Evolutionary conservation across 2,113 vertebrate genomes (phyloP).

Genomic region (Centropus unirufus): DNA sequence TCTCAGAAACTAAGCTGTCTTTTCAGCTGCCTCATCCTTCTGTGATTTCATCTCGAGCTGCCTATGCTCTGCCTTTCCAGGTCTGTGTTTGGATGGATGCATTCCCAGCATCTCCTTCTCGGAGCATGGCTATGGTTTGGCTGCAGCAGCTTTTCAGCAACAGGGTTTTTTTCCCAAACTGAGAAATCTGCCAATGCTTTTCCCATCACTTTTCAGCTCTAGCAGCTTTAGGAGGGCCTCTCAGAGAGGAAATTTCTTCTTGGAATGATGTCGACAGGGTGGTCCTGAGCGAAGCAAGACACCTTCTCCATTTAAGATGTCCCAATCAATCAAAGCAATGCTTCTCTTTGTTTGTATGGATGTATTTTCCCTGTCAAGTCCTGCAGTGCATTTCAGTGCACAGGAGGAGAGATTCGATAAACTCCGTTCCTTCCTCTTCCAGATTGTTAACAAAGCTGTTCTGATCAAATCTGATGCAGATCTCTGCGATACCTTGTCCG

Average conservation of each 20-base stretch:
- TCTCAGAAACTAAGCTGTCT: neutral
- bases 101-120: neutral
- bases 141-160: neutral
- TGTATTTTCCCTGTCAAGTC: neutral
- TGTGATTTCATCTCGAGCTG: neutral
- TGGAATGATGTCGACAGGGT: neutral
- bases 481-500: neutral
- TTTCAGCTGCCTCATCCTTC: constrained; percentile 19
- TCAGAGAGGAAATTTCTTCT: neutral
- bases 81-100: neutral
- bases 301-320: neutral
- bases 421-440: neutral
- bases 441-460: neutral
- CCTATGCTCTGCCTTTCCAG: neutral
- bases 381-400: neutral
- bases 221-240: neutral
- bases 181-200: neutral
- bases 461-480: neutral
- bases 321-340: neutral
- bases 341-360: neutral
- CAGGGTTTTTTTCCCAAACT: neutral
- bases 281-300: neutral
- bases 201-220: neutral
- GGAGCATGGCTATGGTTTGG: neutral
- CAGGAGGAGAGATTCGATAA: neutral